Conservation (phyloP, 1,140 invertebrate genomes). For the Ganaspis sp. region DNA sequence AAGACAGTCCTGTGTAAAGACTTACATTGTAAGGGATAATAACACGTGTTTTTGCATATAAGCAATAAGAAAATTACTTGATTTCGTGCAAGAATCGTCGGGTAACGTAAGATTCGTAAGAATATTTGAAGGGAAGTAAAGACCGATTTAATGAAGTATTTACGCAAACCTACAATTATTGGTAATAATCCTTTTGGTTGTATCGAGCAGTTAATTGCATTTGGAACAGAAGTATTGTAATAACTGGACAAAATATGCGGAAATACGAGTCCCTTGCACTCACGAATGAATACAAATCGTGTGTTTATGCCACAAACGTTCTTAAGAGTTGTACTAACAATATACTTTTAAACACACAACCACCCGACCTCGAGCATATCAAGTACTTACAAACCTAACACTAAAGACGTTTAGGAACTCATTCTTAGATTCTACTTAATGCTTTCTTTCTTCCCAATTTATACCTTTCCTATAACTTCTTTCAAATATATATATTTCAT, state of each 20-base stretch:
- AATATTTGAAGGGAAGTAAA: not conserved
- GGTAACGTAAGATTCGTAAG: not conserved
- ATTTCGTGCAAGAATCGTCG: not conserved
- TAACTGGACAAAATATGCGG: conserved; percentile 36
- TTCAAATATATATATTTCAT: not conserved
- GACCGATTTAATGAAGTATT: conserved; percentile 22
- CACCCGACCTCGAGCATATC: not conserved
- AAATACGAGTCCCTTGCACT: conserved; percentile 36
- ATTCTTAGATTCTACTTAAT: not conserved
- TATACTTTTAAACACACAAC: conserved; percentile 29
- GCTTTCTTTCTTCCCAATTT: conserved; percentile 11
- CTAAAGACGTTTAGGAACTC: conserved; percentile 17
- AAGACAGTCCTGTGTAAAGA: too few relatives aligned
- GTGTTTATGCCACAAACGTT: conserved; percentile 36
- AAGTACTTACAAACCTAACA: not conserved
- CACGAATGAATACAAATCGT: conserved; percentile 41
- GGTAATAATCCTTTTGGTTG: conserved; percentile 1
- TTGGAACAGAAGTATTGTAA: conserved; percentile 11
- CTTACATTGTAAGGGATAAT: not conserved
- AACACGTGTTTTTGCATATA: not conserved
- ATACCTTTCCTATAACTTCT: conserved; percentile 6
- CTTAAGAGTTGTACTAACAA: conserved; percentile 12
- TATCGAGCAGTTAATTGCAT: not conserved
- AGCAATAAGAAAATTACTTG: not conserved
- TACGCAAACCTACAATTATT: conserved; percentile 15